Base-by-base conservation (phyloP, 2,113 vertebrate genomes). In the Fregetta grallaria region DNA sequence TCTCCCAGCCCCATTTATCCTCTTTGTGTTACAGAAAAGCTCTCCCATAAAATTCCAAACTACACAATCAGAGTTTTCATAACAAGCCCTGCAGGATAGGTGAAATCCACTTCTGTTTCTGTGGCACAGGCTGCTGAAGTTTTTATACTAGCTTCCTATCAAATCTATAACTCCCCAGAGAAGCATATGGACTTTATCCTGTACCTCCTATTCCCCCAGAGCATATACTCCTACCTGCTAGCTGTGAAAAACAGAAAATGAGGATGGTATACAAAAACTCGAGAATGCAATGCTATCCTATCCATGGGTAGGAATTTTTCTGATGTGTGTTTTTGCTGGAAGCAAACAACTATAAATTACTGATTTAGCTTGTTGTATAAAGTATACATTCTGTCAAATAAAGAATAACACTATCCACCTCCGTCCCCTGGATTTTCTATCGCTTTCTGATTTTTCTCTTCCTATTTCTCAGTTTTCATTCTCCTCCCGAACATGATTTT, bases 301-400 rank as follows among this genome's bases (percentile, higher is more conserved):
- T 91, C 76, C 81, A 77, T 73, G 47, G 29, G 77, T 77, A 92
- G 94, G 86, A 68, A 55, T 90, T 76, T 78, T 91, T 92, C 83
- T 76, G 83, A 78, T 91, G 79, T 68, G 52, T 94, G 84, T 95
- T 97, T 97, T 96, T 95, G 94, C 96, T 97, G 55, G 87, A 88
- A 97, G 94, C 93, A 93, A 96, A 94, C 94, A 95, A 78, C 77
- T 87, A 91, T 88, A 92, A 93, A 93, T 91, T 91, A 94, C 94
- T 77, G 92, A 83, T 94, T 96, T 95, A 93, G 75, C 91, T 94
- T 96, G 93, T 95, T 94, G 62, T 95, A 67, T 86, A 88, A 97
- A 94, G 91, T 87, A 94, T 87, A 97, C 94, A 88, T 92, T 95
- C 91, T 97, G 96, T 96, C 96, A 97, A 95, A 96, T 94, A 96